A percentile compares a stretch with the other conserved stretches of the same genome.
These are phyloP conservation scores for Chrysodeixis includens DNA, from an alignment of 2,888 invertebrate species.

Conservation along the genomic window DNA sequence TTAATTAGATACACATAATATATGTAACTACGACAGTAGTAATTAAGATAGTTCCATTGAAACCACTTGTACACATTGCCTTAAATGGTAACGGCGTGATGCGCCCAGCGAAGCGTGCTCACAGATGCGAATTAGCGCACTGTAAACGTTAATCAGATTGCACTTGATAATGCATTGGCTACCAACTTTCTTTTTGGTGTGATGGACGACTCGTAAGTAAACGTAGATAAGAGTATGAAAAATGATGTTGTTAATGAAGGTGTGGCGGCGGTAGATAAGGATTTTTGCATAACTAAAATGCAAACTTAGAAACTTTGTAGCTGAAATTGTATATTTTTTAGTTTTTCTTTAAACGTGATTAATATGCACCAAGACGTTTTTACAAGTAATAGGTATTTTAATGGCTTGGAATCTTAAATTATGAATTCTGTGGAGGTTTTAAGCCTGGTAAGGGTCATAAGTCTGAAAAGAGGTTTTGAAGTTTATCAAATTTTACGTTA, in stretches of 20 bases:
- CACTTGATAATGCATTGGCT: constrained; percentile 41
- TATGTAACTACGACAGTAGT: neutral
- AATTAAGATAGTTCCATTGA: constrained; percentile 12
- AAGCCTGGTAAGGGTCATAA: too few relatives aligned
- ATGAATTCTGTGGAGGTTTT: too few relatives aligned
- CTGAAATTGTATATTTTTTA: neutral
- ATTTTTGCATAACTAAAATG: neutral
- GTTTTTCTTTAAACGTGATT: neutral
- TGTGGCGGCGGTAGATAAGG: neutral
- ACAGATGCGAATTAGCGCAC: constrained; percentile 49
- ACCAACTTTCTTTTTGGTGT: constrained; percentile 51
- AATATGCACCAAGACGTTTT: too few relatives aligned
- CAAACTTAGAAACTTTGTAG: neutral
- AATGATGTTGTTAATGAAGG: neutral
- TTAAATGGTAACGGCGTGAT: constrained; percentile 48
- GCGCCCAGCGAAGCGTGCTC: constrained; percentile 49
- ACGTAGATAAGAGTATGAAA: neutral
- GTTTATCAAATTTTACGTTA: too few relatives aligned
- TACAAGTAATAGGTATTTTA: too few relatives aligned
- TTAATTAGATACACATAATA: neutral
- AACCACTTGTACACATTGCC: constrained; percentile 30
- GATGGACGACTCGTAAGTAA: neutral
- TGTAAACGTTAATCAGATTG: constrained; percentile 49
- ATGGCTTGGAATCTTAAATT: too few relatives aligned
- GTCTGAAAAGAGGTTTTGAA: too few relatives aligned